Evolutionary conservation across 2,113 vertebrate species (phyloP).

Genomic region (Microcebus jonahi): DNA sequence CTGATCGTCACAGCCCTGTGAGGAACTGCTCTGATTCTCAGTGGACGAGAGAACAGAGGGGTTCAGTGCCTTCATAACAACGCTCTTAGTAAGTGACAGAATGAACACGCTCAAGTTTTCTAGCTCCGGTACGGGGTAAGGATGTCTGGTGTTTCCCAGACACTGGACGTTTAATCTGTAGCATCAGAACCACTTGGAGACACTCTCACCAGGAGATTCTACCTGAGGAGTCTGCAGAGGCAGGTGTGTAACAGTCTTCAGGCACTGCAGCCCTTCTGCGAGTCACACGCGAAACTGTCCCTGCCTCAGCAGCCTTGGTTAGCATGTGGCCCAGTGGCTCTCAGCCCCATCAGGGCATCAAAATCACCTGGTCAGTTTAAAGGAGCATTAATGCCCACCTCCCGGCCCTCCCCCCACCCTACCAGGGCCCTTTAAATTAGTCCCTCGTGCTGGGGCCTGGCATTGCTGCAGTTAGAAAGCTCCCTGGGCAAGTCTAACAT

Average conservation of each 20-base stretch:
- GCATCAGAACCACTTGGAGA: background rate
- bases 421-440: background rate
- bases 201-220: background rate
- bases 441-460: background rate
- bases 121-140: background rate
- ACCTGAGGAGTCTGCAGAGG: too few species aligned
- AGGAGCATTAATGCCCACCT: background rate
- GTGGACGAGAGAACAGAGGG: background rate
- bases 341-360: background rate
- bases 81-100: background rate
- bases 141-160: background rate
- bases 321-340: accelerated
- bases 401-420: too few species aligned
- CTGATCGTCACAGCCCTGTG: background rate
- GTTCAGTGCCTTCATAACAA: background rate
- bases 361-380: background rate
- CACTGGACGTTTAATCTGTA: background rate
- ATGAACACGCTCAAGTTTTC: background rate
- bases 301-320: background rate
- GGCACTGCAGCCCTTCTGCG: background rate
- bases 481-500: background rate
- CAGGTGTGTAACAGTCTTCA: background rate
- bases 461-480: background rate
- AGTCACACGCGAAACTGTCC: background rate
- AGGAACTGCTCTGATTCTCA: background rate